These are phyloP conservation scores for Apodemia mormo DNA, from an alignment of 2,888 invertebrate species.

Conservation along the genomic window DNA sequence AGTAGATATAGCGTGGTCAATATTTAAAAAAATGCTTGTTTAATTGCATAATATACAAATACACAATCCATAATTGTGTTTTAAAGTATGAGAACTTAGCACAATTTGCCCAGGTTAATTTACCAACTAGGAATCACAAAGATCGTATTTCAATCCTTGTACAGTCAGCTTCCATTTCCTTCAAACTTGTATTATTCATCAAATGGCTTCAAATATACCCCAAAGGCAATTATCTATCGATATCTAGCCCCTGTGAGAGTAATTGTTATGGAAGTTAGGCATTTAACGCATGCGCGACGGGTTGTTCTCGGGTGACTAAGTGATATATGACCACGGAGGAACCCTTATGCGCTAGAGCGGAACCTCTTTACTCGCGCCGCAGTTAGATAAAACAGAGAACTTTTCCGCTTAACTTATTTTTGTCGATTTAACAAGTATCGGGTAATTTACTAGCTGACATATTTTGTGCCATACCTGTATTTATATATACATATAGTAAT, in stretches of 20 bases:
- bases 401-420: conserved; percentile 24
- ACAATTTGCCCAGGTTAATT: neutral
- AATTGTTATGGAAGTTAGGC: conserved; percentile 46
- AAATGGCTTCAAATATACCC: conserved; percentile 21
- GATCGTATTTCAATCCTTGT: conserved; percentile 1
- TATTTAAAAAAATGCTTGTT: too few relatives aligned
- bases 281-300: conserved; percentile 36
- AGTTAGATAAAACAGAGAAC: conserved; percentile 36
- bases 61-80: neutral
- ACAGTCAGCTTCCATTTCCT: conserved; percentile 2
- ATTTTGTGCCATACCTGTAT: neutral
- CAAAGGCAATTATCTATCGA: conserved; percentile 48
- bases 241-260: conserved; percentile 45
- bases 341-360: conserved; percentile 46
- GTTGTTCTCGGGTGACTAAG: conserved; percentile 47
- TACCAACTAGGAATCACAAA: neutral
- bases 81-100: neutral
- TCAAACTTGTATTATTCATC: conserved; percentile 23
- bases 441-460: neutral
- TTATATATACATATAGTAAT: neutral
- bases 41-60: too few relatives aligned
- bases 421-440: conserved; percentile 21
- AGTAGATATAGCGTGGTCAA: too few relatives aligned
- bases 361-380: conserved; percentile 37
- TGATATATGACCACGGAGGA: conserved; percentile 50